Evolutionary conservation across 2,113 vertebrate species (phyloP).

Genomic region (Alligator sinensis): DNA sequence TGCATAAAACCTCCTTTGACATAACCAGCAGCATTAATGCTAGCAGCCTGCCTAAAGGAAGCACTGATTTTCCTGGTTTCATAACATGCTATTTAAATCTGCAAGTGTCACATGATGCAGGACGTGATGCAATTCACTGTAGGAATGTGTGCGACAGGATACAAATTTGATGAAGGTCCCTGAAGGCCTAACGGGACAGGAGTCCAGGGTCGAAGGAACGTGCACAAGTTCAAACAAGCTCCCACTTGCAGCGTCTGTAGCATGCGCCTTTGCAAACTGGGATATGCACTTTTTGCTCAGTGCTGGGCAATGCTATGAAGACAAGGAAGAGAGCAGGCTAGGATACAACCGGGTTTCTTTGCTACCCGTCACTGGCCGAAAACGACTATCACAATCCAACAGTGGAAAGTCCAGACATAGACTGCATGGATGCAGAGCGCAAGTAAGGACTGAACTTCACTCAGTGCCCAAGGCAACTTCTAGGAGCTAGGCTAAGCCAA

Average conservation of each 20-base stretch:
- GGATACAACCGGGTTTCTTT: not conserved
- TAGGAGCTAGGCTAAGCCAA: not conserved
- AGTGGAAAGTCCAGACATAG: too few species aligned
- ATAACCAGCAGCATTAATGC: not conserved
- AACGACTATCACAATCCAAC: not conserved
- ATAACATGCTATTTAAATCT: not conserved
- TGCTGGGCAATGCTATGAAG: not conserved
- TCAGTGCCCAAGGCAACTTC: not conserved
- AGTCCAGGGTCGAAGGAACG: not conserved
- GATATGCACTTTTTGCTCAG: not conserved
- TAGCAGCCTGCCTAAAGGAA: not conserved
- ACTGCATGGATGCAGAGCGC: too few species aligned
- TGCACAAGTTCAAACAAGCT: slow-evolving; percentile 41
- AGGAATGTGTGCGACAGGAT: not conserved
- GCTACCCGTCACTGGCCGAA: rapidly evolving
- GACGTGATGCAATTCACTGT: not conserved
- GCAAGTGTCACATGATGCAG: not conserved
- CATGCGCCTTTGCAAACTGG: not conserved
- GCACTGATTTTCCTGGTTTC: not conserved
- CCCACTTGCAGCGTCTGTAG: slow-evolving; percentile 31
- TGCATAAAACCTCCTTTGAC: not conserved
- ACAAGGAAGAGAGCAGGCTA: not conserved
- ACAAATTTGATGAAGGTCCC: not conserved
- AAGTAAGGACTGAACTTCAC: not conserved
- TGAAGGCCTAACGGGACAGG: not conserved